These are phyloP conservation scores for Gymnopithys bicolor DNA, from an alignment of 2,797 vertebrate genomes.

Conservation along the genomic window DNA sequence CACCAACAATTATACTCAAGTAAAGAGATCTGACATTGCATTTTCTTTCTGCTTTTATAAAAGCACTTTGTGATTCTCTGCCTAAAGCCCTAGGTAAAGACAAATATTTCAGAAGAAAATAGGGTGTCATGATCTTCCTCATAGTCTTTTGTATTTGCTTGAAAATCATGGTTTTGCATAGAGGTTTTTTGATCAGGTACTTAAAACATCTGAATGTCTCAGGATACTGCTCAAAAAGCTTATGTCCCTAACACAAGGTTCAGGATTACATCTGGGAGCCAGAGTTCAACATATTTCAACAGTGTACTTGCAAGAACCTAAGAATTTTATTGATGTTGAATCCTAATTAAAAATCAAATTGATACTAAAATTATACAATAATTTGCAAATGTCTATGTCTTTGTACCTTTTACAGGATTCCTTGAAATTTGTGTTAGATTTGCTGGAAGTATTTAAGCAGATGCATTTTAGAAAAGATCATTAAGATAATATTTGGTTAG, in stretches of 20 bases:
- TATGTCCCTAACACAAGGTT: neutral
- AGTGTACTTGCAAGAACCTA: neutral
- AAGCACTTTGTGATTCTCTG: neutral
- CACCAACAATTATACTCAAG: neutral
- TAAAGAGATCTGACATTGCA: neutral
- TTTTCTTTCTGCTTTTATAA: neutral
- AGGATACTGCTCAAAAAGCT: neutral
- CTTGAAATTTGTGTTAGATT: neutral
- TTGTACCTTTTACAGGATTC: neutral
- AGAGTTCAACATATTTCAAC: neutral
- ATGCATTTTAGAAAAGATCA: neutral
- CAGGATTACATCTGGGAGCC: neutral
- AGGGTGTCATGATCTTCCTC: neutral
- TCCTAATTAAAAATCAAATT: neutral
- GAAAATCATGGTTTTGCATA: neutral
- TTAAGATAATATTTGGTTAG: neutral
- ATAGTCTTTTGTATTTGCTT: neutral
- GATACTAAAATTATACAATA: neutral
- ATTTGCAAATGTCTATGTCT: neutral
- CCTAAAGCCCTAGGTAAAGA: neutral
- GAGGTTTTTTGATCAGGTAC: neutral
- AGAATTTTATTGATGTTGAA: neutral
- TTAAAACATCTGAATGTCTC: neutral
- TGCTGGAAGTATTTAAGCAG: neutral
- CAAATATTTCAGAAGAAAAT: neutral